Evolutionary conservation across 2,888 invertebrate species (phyloP), one percentile per base, ranked within the genome.

Genomic region (Pandemis corylana): DNA sequence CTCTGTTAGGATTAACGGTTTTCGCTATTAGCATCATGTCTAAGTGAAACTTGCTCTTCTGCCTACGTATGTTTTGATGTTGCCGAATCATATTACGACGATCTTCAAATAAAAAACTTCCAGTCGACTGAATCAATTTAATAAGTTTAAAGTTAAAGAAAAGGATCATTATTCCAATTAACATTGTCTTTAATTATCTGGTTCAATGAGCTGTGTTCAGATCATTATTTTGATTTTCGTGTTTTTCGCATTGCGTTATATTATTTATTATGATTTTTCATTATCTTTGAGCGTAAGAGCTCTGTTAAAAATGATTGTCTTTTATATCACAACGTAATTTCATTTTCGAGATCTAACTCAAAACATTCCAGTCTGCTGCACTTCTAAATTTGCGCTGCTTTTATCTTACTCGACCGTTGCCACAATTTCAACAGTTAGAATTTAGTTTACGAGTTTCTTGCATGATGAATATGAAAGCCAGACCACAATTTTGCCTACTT

Each of bases 1-100:
- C 66, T 65, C 41, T 71, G 71, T 71, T 66, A 28, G 62, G 72
- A 62, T 72, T 72, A 72, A 72, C 72, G 62, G 72, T 68, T 67
- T 41, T 53, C 12, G 28, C 51, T 72, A 68, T 72, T 53, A 67
- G 62, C 41, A 66, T 59, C 20, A 66, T 36, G 13, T 20, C 28
- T 36, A 42, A 62, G 72, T 56, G 71, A 66, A 71, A 49, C 66
- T n/a, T 41, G 59, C 20, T 66, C 49, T 28, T 20, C 65, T 44
- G 36, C 49, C 20, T 15, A n/a, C 49, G 36, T 66, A 15, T 15
- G 59, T 42, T n/a, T 62, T 7, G n/a, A 28, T 13, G 7, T 72
- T 67, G 46, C 61, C 62, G 53, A 62, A 68, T 44, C 7, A 10
- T 62, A 51, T 67, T 62, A 53, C 67, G 51, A 67, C 9, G n/a